Evolutionary conservation across 2,888 invertebrate genomes (phyloP).

Genomic region (Sinotaia quadrata): DNA sequence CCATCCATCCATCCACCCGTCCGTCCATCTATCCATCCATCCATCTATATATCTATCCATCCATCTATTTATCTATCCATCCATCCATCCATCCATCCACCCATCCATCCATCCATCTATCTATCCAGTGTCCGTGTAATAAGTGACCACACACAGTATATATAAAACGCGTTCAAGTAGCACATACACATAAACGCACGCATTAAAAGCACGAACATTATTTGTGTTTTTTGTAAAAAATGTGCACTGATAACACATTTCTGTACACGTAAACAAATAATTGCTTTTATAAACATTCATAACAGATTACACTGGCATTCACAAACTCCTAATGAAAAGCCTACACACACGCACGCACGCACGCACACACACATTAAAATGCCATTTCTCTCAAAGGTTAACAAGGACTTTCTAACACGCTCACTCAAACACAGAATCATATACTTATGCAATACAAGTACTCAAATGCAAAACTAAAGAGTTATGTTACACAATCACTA

Average conservation of each 20-base stretch:
- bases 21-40: no score
- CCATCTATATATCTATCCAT: no score
- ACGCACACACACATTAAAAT: not conserved
- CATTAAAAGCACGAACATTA: no score
- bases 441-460: not conserved
- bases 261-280: not conserved
- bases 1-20: no score
- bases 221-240: no score
- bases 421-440: slow-evolving; percentile 2
- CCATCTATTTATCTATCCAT: no score
- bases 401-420: not conserved
- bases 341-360: not conserved
- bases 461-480: no score
- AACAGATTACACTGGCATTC: not conserved
- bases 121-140: not conserved
- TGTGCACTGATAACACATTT: no score
- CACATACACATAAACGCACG: not conserved
- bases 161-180: no score
- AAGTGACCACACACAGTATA: not conserved
- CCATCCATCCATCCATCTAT: no score
- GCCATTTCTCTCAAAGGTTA: not conserved
- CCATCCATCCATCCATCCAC: no score
- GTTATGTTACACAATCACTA: no score
- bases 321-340: not conserved
- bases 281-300: not conserved